phyloP scores from a whole-genome alignment of 2,113 vertebrate species.

The Diadophis punctatus region DNA sequence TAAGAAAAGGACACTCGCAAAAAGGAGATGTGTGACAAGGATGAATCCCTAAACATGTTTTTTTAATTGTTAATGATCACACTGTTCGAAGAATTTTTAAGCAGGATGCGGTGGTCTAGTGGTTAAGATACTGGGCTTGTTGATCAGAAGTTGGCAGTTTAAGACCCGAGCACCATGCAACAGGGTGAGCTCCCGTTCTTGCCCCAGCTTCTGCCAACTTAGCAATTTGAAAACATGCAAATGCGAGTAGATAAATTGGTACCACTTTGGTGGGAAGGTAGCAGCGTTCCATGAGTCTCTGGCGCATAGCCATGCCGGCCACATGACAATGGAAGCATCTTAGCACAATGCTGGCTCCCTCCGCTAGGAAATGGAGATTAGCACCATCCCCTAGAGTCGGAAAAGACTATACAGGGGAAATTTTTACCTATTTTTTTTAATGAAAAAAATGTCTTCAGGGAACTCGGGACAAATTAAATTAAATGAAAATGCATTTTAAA shows the following conservation, averaged over 20 bases:
- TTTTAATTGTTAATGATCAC: neutral
- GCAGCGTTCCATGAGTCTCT: neutral
- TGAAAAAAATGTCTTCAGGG: neutral
- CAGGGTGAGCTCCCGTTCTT: neutral
- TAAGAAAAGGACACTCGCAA: neutral
- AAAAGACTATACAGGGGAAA: neutral
- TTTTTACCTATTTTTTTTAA: neutral
- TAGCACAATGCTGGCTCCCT: neutral
- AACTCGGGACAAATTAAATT: neutral
- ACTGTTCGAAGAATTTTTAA: neutral
- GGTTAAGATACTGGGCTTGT: neutral
- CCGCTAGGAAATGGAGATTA: neutral
- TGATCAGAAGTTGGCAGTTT: neutral
- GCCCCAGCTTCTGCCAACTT: neutral
- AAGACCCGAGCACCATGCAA: neutral
- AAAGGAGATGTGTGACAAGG: neutral
- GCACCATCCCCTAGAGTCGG: neutral
- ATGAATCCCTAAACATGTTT: neutral
- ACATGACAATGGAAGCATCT: neutral
- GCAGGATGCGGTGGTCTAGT: neutral
- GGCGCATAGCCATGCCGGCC: neutral
- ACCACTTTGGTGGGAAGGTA: neutral
- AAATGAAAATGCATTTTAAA: neutral
- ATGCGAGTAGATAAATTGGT: neutral
- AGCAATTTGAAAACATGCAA: neutral